Evolutionary conservation across 2,888 invertebrate genomes (phyloP).

Genomic region (Eulithis prunata): DNA sequence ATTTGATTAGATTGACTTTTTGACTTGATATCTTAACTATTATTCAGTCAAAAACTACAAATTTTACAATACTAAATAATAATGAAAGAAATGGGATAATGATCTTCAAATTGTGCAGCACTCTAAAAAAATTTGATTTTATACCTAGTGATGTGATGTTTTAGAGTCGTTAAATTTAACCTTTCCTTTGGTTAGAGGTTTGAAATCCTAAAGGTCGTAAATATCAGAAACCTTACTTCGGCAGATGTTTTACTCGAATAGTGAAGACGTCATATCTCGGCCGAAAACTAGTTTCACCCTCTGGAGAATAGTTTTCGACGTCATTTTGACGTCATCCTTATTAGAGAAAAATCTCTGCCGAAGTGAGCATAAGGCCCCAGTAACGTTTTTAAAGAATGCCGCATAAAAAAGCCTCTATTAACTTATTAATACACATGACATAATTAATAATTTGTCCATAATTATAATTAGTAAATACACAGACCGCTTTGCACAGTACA

Average conservation of each 20-base stretch:
- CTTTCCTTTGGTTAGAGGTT: no score
- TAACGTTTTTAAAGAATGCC: not conserved
- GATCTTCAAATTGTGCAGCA: not conserved
- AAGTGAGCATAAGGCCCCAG: no score
- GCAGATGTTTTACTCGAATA: no score
- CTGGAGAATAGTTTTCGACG: no score
- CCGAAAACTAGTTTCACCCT: no score
- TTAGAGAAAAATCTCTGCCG: no score
- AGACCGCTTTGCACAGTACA: constrained; percentile 1
- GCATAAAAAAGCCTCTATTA: not conserved
- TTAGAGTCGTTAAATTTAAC: no score
- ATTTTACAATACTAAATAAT: constrained; percentile 49
- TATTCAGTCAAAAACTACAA: constrained; percentile 76
- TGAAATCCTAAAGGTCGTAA: no score
- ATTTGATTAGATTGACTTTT: constrained; percentile 58
- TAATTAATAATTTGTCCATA: not conserved
- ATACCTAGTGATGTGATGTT: no score
- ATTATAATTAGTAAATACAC: constrained; percentile 3
- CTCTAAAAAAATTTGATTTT: not conserved
- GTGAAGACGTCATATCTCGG: no score
- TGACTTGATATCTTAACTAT: constrained; percentile 69
- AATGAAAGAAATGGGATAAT: constrained; percentile 6
- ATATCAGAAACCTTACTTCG: no score
- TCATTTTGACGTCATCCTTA: no score
- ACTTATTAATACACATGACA: not conserved